These are phyloP conservation scores for Heterohyrax brucei DNA, from an alignment of 2,797 vertebrate species.

Conservation along the genomic window DNA sequence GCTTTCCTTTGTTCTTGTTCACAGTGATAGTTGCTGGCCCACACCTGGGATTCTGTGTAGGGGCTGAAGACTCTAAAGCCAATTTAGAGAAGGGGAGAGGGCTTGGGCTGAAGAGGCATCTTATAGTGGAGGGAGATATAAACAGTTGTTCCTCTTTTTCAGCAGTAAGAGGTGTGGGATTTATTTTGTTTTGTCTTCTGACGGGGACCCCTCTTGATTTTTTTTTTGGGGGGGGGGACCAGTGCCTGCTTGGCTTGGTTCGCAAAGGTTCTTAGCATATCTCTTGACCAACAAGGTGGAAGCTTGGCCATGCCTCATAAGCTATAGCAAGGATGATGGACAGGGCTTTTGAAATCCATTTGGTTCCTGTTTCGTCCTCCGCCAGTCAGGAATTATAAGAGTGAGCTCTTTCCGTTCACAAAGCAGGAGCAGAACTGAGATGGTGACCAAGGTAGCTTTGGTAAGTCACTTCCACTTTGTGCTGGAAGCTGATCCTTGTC, in stretches of 20 bases:
- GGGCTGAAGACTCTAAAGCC: conserved; percentile 77
- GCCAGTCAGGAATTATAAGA: conserved; percentile 75
- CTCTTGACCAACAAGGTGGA: conserved; percentile 76
- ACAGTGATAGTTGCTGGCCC: conserved; percentile 61
- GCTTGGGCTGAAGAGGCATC: conserved; percentile 42
- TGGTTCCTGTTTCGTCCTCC: conserved; percentile 71
- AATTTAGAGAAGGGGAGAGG: conserved; percentile 73
- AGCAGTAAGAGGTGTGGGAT: background rate
- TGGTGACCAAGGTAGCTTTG: background rate
- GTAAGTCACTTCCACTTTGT: conserved; percentile 29
- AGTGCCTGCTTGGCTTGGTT: conserved; percentile 10
- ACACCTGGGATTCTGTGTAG: conserved; percentile 62
- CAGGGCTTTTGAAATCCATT: conserved; percentile 82
- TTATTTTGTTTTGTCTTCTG: conserved; percentile 44
- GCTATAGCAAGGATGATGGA: conserved; percentile 82
- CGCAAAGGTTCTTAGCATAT: conserved; percentile 73
- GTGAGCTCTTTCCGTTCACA: conserved; percentile 78
- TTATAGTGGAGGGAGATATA: background rate
- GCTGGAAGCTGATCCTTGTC: background rate
- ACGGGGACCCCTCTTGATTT: background rate
- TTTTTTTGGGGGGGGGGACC: background rate
- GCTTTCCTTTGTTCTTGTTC: conserved; percentile 53
- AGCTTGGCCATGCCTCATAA: conserved; percentile 68
- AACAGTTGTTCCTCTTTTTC: conserved; percentile 1
- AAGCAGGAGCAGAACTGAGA: conserved; percentile 62